A percentile compares a stretch with the other conserved stretches of the same genome.
Evolutionary conservation across 1,140 invertebrate genomes (phyloP).

Genomic region (Scaptomyza montana): DNA sequence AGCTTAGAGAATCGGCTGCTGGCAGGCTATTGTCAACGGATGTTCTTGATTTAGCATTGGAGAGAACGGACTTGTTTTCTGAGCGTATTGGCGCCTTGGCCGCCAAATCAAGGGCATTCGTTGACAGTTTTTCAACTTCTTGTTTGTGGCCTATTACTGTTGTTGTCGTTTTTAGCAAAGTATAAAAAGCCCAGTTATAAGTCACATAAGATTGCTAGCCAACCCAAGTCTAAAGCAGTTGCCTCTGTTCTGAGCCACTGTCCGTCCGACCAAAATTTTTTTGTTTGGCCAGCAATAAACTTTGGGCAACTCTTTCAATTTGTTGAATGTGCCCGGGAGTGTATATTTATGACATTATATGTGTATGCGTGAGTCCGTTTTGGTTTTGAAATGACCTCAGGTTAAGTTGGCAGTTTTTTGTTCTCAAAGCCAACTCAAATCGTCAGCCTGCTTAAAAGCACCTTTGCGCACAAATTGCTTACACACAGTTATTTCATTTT

Average conservation of each 20-base stretch:
- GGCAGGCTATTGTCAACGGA: too few species aligned
- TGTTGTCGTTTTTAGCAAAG: slow-evolving; percentile 60
- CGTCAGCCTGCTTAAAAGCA: slow-evolving; percentile 46
- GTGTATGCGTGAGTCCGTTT: slow-evolving; percentile 29
- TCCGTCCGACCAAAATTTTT: slow-evolving; percentile 45
- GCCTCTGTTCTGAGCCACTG: slow-evolving; percentile 25
- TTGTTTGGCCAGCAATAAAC: slow-evolving; percentile 76
- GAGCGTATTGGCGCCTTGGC: background rate
- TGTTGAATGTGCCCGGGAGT: slow-evolving; percentile 30
- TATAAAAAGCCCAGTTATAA: slow-evolving; percentile 62
- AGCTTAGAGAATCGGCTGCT: too few species aligned
- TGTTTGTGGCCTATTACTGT: slow-evolving; percentile 13
- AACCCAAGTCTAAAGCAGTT: slow-evolving; percentile 30
- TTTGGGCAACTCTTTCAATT: slow-evolving; percentile 81
- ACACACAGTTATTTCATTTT: slow-evolving; percentile 66
- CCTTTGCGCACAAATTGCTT: slow-evolving; percentile 69
- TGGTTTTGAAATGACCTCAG: slow-evolving; percentile 64
- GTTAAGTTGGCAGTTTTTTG: slow-evolving; percentile 72
- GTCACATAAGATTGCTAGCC: slow-evolving; percentile 38
- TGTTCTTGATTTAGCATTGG: too few species aligned
- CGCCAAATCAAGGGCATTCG: slow-evolving; percentile 22
- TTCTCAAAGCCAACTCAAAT: slow-evolving; percentile 53
- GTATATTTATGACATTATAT: slow-evolving; percentile 15
- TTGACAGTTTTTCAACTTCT: slow-evolving; percentile 34
- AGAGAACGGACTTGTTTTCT: too few species aligned